Base-by-base conservation (phyloP, 1,140 invertebrate species). In the Panagrolaimus sp. region DNA sequence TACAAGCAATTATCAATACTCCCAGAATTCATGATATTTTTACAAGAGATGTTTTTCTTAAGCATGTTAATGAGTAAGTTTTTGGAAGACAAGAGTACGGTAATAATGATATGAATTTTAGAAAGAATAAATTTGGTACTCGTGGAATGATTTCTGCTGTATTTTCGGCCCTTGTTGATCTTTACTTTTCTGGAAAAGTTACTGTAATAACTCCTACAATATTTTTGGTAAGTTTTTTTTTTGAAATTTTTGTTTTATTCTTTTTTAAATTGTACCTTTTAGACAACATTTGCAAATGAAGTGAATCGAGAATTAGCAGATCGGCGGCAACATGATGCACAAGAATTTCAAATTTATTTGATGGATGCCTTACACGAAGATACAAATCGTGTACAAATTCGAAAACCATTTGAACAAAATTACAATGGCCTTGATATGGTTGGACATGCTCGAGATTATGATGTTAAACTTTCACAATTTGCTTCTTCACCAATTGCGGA, bases 1-100 rank as follows among this genome's bases (percentile, higher is more conserved):
- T 92, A 67, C 91, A 92, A 80, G 91, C 90, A 73, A 86, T 92
- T 28, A 43, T 71, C 45, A 43, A 71, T 24, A 55, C 69, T 15
- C 70, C 70, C 1, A 26, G 26, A 21, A 69, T 71, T 38, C 17
- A 32, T n/a, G 26, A 72, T n/a, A 43, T 62, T 32, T 71, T 71
- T 43, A 21, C 58, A 10, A 32, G 47, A 14, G 15, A 72, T 10
- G 17, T n/a, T 8, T 69, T 58, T 45, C 9, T 12, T 14, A 24
- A 43, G 7, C 38, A 69, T 43, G 38, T 71, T 38, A 71, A 71
- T 38, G 21, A 43, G 70, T 71, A 69, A 9, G 67, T 70, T 68
- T 43, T 69, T 43, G 4, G 48, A 17, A 3, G 2, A 21, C 24
- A 3, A 8, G 2, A 21, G 7, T 17, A 17, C 48, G 7, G 48